phyloP scores from a whole-genome alignment of 2,888 invertebrate species.

The Epinotia nisella region DNA sequence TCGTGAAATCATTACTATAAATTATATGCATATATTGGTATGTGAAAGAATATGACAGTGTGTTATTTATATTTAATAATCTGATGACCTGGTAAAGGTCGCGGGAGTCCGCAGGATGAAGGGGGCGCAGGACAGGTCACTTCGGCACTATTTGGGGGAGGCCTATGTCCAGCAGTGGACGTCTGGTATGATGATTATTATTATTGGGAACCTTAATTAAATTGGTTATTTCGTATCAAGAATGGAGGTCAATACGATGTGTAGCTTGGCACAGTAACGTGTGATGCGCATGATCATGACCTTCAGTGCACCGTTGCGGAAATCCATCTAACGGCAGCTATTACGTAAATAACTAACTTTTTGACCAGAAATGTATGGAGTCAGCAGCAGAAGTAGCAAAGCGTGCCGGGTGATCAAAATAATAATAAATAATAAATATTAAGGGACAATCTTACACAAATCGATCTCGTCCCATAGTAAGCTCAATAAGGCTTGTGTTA shows the following conservation, averaged over 20 bases:
- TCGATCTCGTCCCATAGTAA: no score
- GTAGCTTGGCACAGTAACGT: conserved; percentile 11
- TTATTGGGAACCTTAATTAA: conserved; percentile 17
- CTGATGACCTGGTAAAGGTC: no score
- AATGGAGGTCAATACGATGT: conserved; percentile 32
- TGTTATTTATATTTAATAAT: conserved; percentile 11
- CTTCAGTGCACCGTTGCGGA: conserved; percentile 31
- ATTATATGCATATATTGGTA: conserved; percentile 16
- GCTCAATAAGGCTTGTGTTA: no score
- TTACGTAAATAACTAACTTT: conserved; percentile 22
- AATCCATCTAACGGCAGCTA: conserved; percentile 13
- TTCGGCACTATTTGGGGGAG: no score
- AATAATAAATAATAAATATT: no score
- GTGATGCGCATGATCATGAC: conserved; percentile 39
- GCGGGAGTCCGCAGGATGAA: no score
- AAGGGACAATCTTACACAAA: no score
- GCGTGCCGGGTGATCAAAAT: no score
- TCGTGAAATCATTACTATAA: conserved; percentile 29
- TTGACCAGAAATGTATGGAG: background rate
- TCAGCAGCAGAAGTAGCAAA: no score
- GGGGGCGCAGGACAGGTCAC: no score
- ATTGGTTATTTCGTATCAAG: conserved; percentile 41
- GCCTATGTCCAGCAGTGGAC: no score
- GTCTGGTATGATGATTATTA: no score
- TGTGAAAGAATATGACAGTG: conserved; percentile 7